Conservation (phyloP, 2,113 vertebrate genomes). For the Apteryx owenii region DNA sequence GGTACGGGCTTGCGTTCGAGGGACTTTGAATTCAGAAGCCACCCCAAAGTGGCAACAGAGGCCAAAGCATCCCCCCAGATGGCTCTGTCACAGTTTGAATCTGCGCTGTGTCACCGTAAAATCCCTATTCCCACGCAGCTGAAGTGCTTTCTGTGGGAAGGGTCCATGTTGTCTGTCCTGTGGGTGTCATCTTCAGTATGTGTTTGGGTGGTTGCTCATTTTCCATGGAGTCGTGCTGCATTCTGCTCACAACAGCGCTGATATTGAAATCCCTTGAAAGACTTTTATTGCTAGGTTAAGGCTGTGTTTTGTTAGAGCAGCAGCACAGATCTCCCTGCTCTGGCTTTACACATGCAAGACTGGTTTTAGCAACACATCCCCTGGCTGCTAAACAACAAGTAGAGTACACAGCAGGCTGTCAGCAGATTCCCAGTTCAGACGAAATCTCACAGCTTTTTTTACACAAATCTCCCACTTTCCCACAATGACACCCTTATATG, state of each 20-base stretch:
- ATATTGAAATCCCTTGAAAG: neutral
- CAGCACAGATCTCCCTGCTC: neutral
- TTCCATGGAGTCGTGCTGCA: neutral
- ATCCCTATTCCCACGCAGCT: neutral
- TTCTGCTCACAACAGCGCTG: neutral
- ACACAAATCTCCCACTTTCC: neutral
- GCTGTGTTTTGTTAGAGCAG: neutral
- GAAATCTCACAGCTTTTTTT: conserved; percentile 1
- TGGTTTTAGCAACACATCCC: neutral
- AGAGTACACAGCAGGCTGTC: neutral
- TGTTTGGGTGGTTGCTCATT: neutral
- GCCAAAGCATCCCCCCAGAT: neutral
- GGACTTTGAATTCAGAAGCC: neutral
- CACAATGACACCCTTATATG: neutral
- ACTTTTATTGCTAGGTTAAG: neutral
- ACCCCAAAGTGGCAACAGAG: neutral
- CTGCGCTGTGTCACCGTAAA: neutral
- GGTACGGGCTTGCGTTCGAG: neutral
- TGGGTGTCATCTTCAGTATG: neutral
- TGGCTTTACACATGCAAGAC: neutral
- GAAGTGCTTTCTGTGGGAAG: neutral
- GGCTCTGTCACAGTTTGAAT: neutral
- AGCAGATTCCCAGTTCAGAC: neutral
- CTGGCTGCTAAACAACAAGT: neutral
- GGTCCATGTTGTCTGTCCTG: neutral